phyloP scores from a whole-genome alignment of 2,113 vertebrate species.

The Myotis yumanensis region DNA sequence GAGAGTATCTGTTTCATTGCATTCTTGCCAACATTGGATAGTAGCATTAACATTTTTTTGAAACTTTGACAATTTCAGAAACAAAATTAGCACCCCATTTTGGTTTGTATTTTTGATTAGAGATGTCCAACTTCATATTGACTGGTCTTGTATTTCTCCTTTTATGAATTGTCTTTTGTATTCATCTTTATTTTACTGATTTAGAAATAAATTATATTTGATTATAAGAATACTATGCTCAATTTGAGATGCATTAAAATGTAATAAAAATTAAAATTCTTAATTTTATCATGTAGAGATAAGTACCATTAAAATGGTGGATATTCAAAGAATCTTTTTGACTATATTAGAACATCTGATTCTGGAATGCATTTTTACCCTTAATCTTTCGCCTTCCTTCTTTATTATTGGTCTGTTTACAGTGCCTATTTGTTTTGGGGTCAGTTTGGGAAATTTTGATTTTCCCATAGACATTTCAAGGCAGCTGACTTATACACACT shows the following conservation, averaged over 20 bases:
- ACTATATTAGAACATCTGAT: neutral
- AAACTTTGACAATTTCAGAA: slow-evolving; percentile 2
- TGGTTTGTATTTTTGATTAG: slow-evolving; percentile 37
- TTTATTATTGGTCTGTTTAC: neutral
- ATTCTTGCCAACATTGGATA: neutral
- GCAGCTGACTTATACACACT: neutral
- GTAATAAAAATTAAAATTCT: slow-evolving; percentile 27
- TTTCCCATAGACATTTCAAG: neutral
- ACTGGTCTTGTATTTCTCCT: neutral
- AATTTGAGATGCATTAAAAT: neutral
- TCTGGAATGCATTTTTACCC: neutral
- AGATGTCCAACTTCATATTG: neutral
- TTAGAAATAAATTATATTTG: slow-evolving; percentile 26
- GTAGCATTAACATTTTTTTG: neutral
- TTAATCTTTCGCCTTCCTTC: neutral
- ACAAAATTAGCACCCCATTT: neutral
- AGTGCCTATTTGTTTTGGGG: neutral
- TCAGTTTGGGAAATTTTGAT: neutral
- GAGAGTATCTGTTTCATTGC: neutral
- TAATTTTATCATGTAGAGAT: neutral
- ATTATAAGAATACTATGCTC: neutral
- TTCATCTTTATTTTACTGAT: slow-evolving; percentile 8
- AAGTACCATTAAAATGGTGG: neutral
- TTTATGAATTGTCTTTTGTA: neutral
- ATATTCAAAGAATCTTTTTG: neutral